phyloP scores from a whole-genome alignment of 2,113 vertebrate species.

The Calidris pygmaea region DNA sequence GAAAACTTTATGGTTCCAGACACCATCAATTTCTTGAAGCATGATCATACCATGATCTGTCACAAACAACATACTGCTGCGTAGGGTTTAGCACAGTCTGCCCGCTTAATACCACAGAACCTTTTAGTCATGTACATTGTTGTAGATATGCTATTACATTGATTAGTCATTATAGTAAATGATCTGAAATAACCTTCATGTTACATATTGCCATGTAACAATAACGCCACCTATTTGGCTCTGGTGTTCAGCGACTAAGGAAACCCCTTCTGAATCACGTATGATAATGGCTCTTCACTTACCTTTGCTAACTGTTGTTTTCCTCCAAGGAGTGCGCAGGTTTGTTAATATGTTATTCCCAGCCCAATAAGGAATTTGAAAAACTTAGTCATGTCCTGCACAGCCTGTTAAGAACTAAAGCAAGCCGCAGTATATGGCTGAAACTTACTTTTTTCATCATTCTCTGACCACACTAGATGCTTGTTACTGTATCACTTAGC shows the following conservation, averaged over 20 bases:
- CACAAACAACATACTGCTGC: conserved; percentile 4
- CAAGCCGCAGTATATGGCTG: neutral
- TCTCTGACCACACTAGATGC: neutral
- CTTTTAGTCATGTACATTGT: conserved; percentile 8
- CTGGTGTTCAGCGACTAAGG: neutral
- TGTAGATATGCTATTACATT: neutral
- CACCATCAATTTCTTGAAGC: conserved; percentile 4
- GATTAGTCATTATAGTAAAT: conserved; percentile 11
- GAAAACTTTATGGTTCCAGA: conserved; percentile 28
- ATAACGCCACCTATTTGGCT: neutral
- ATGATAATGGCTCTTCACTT: neutral
- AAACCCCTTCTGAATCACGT: neutral
- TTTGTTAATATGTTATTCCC: neutral
- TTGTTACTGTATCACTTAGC: neutral
- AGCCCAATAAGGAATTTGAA: neutral
- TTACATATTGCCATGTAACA: neutral
- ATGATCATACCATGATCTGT: neutral
- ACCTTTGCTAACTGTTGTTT: neutral
- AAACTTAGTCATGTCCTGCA: neutral
- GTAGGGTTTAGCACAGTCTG: conserved; percentile 24
- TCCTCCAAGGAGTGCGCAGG: neutral
- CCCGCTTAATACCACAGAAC: neutral
- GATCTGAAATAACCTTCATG: neutral
- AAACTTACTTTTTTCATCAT: neutral
- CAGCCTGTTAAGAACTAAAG: neutral